phyloP scores from a whole-genome alignment of 2,113 vertebrate genomes.

The Pelusios castaneus region DNA sequence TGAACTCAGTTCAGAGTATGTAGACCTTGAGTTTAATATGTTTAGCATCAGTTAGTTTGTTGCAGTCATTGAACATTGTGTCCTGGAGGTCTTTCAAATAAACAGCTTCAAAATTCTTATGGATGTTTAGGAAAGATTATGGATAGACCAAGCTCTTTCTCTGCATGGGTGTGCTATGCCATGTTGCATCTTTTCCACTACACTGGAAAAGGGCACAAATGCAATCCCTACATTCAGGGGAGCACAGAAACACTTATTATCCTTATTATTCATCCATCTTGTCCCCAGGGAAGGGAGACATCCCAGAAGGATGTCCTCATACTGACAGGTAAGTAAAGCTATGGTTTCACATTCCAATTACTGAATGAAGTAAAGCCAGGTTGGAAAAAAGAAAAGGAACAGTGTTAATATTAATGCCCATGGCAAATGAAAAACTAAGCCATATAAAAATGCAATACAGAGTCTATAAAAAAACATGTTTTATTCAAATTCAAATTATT shows the following conservation, averaged over 20 bases:
- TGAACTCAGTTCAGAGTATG: accelerated
- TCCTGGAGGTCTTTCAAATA: not conserved
- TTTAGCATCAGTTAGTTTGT: not conserved
- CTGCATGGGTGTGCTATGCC: not conserved
- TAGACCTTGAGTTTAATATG: not conserved
- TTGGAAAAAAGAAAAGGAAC: accelerated
- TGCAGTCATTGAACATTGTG: not conserved
- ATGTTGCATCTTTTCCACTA: not conserved
- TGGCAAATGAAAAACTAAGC: not conserved
- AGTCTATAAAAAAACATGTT: not conserved
- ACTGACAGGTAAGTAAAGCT: not conserved
- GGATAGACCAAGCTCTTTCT: not conserved
- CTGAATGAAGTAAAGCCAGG: not conserved
- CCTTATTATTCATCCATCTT: not conserved
- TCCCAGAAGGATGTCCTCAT: not conserved
- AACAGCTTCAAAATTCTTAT: not conserved
- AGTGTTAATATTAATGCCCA: accelerated
- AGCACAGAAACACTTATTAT: not conserved
- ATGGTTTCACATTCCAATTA: not conserved
- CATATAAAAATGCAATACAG: not conserved
- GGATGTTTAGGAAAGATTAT: accelerated
- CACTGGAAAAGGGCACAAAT: not conserved
- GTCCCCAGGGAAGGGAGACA: not conserved
- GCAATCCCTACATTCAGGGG: not conserved
- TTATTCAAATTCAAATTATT: too few relatives aligned